Evolutionary conservation across 2,797 vertebrate species (phyloP).

Genomic region (Semaprochilodus insignis): DNA sequence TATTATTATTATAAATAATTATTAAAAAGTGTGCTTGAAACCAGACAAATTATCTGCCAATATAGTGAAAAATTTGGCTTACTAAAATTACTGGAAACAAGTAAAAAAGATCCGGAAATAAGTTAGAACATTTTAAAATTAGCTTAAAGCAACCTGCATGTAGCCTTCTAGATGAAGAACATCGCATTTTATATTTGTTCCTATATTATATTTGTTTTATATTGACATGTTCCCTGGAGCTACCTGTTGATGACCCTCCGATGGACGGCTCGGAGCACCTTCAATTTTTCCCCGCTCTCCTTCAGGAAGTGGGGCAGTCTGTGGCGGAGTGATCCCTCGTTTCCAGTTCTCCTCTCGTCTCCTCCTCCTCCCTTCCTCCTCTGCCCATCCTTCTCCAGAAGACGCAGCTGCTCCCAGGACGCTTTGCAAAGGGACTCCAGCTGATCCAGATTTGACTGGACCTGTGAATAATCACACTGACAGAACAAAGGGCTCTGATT

Average conservation of each 20-base stretch:
- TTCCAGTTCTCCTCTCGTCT: conserved; percentile 42
- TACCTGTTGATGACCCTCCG: conserved; percentile 82
- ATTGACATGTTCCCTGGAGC: no score
- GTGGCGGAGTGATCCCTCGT: conserved; percentile 58
- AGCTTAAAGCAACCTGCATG: no score
- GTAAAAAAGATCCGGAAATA: no score
- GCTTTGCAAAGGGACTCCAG: conserved; percentile 76
- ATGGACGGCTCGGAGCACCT: conserved; percentile 78
- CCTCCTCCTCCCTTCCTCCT: conserved; percentile 60
- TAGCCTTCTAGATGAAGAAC: no score
- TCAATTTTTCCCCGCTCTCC: conserved; percentile 77
- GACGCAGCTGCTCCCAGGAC: conserved; percentile 79
- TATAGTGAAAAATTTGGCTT: no score
- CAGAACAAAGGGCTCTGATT: not conserved
- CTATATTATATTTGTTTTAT: no score
- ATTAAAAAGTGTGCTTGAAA: no score
- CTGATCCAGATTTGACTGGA: conserved; percentile 72
- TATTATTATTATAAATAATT: no score
- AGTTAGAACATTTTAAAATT: no score
- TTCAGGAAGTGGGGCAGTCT: conserved; percentile 74
- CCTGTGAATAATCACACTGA: conserved; percentile 78
- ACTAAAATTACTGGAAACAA: no score
- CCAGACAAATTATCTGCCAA: no score
- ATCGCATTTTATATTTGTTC: no score
- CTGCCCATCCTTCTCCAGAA: conserved; percentile 71